Evolutionary conservation across 2,113 vertebrate species (phyloP).

Genomic region (Rhagologus leucostigma): DNA sequence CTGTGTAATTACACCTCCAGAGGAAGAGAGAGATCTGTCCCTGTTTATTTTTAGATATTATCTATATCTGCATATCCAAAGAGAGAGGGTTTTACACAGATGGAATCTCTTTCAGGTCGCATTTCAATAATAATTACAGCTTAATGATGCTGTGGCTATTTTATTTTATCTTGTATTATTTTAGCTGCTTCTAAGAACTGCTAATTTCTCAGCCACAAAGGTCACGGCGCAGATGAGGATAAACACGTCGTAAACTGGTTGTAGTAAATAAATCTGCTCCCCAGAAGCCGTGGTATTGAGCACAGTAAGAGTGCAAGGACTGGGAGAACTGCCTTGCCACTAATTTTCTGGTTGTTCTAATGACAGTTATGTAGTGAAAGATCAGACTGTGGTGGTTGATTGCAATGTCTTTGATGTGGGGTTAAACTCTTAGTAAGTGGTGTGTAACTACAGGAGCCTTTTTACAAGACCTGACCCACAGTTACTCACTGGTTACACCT

Average conservation of each 20-base stretch:
- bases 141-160: not conserved
- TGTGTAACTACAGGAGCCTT: not conserved
- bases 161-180: not conserved
- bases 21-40: not conserved
- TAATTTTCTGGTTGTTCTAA: not conserved
- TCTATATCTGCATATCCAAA: not conserved
- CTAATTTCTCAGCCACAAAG: not conserved
- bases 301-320: not conserved
- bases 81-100: not conserved
- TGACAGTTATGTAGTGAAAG: not conserved
- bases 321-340: not conserved
- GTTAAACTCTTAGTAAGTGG: not conserved
- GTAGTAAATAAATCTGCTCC: not conserved
- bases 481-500: not conserved
- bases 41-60: not conserved
- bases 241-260: not conserved
- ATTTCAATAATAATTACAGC: conserved; percentile 13
- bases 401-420: not conserved
- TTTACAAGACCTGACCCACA: not conserved
- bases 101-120: not conserved
- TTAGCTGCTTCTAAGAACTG: not conserved
- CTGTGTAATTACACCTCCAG: conserved; percentile 54
- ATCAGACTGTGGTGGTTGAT: not conserved
- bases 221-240: not conserved
- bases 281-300: not conserved